Base-by-base conservation (phyloP, 2,888 invertebrate genomes). In the Muschampia plurimacula region DNA sequence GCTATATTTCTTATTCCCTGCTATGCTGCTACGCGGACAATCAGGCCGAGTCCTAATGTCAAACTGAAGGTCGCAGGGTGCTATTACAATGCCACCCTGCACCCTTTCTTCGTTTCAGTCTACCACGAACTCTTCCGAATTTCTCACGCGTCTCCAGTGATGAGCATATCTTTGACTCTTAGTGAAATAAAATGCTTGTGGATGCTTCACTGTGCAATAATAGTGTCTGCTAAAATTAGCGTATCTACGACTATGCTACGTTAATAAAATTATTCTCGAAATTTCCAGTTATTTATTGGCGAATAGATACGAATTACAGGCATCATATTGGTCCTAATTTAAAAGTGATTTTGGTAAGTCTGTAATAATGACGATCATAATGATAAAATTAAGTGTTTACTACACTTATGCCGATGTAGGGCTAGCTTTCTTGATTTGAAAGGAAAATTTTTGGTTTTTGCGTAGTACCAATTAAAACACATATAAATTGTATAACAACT, bases 31-130 rank as follows among this genome's bases (percentile, higher is more conserved):
- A 2, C 59, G 67, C 67, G 12, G 41, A 7, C 13, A 67, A 15
- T 67, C 2, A 13, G 44, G 8, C 41, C 9, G 12, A 2, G 4
- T 52, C 49, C 67, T 32, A 59, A 67, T 22, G 67, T 44, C 67
- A n/a, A 44, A 13, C 7, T 28, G 67, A 67, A 67, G 67, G 67
- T 67, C 66, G 39, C 32, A 39, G 55, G 66, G 66, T 66, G 39
- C 2, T 2, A 13, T 44, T 15, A 32, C 59, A 5, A 12, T 15
- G 22, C 41, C 57, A 68, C 60, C 60, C 68, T 60, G 60, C 46
- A 68, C 68, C 60, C 46, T 46, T n/a, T 60, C 68, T 46, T 44
- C n/a, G 59, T 32, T 39, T 60, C 68, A 68, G 68, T 68, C 15
- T 15, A 60, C 68, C 59, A 46, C 59, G 32, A 60, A 22, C 68